Conservation (phyloP, 2,113 vertebrate species). For the Pantherophis guttatus region DNA sequence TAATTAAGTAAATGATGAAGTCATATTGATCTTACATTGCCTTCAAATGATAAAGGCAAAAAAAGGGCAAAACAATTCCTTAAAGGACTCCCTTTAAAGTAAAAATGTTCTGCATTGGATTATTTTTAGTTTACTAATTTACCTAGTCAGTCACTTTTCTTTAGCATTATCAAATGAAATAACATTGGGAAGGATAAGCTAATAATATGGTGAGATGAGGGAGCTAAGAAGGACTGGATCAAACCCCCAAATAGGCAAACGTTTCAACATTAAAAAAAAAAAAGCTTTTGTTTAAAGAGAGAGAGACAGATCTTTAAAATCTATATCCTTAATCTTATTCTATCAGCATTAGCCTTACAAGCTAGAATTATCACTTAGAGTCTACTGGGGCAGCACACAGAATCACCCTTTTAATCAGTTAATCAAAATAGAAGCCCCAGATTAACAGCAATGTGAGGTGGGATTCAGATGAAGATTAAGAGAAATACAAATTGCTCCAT, state of each 20-base stretch:
- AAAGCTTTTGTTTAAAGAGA: neutral
- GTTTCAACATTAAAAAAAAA: neutral
- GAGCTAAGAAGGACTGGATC: neutral
- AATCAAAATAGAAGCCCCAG: neutral
- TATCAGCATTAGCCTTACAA: neutral
- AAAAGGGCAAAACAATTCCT: neutral
- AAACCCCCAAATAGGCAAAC: neutral
- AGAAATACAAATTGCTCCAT: neutral
- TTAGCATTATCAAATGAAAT: neutral
- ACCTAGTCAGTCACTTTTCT: neutral
- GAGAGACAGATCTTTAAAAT: neutral
- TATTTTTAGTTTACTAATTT: neutral
- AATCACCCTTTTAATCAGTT: neutral
- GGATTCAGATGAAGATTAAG: neutral
- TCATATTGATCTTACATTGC: rapidly evolving
- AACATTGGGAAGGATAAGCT: neutral
- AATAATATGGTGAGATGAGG: neutral
- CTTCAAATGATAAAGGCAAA: rapidly evolving
- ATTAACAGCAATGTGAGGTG: neutral
- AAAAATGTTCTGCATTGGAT: neutral
- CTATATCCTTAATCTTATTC: neutral
- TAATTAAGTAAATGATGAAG: neutral
- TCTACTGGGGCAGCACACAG: neutral
- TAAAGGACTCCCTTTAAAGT: neutral
- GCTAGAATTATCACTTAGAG: neutral